Conservation (phyloP, 1,140 invertebrate species). For the Hesperophylax magnus region DNA sequence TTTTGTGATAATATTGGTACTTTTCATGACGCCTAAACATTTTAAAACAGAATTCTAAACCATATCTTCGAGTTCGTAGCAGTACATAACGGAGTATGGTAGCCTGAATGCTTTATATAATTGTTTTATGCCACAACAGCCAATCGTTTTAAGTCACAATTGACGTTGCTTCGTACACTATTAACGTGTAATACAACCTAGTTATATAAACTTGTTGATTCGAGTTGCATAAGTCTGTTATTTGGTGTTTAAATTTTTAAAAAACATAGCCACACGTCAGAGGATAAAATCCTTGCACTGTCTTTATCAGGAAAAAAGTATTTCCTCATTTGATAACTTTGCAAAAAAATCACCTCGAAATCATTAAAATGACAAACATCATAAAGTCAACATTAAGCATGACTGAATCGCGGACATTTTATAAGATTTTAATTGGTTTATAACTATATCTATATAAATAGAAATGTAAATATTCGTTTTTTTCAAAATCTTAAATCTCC, state of each 20-base stretch:
- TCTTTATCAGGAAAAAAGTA: not conserved
- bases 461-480: too few relatives aligned
- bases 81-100: too few relatives aligned
- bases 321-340: conserved; percentile 2
- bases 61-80: too few relatives aligned
- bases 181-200: not conserved
- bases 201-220: not conserved
- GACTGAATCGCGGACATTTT: not conserved
- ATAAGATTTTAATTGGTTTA: not conserved
- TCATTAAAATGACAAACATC: not conserved
- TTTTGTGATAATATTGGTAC: too few relatives aligned
- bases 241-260: not conserved
- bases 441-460: too few relatives aligned
- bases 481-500: too few relatives aligned
- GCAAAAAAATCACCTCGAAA: not conserved
- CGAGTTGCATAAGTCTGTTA: not conserved
- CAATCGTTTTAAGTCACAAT: not conserved
- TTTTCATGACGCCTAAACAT: too few relatives aligned
- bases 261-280: not conserved
- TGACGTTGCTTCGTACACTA: not conserved
- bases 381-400: not conserved
- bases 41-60: too few relatives aligned
- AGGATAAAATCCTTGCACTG: conserved; percentile 15
- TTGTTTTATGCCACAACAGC: not conserved
- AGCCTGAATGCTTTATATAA: too few relatives aligned